Evolutionary conservation across 1,140 invertebrate species (phyloP).

Genomic region (Drosophila tropicalis): DNA sequence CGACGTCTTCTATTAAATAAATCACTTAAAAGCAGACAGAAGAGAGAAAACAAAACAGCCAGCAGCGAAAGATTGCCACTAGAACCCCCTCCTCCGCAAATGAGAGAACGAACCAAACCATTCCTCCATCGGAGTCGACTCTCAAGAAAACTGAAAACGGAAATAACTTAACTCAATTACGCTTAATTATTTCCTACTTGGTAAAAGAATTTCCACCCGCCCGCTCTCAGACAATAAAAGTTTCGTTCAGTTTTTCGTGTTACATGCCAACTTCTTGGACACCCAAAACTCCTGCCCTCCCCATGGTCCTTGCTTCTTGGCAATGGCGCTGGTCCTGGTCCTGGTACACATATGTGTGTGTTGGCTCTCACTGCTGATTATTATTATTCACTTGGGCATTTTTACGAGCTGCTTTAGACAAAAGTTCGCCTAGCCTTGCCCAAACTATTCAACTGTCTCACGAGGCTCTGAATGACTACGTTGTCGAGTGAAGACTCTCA

Average conservation of each 20-base stretch:
- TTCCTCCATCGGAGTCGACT: conserved; percentile 1
- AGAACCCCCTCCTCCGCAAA: background rate
- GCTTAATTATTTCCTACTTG: conserved; percentile 82
- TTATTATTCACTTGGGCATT: conserved; percentile 82
- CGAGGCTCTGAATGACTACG: conserved; percentile 39
- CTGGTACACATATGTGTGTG: conserved; percentile 48
- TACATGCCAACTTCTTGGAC: conserved; percentile 38
- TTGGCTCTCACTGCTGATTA: conserved; percentile 64
- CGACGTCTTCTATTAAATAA: conserved; percentile 33
- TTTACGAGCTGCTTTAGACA: conserved; percentile 81
- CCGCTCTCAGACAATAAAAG: conserved; percentile 74
- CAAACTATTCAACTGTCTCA: conserved; percentile 72
- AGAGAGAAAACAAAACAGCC: background rate
- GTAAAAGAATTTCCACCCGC: conserved; percentile 64
- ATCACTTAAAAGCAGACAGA: conserved; percentile 45
- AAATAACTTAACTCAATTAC: conserved; percentile 82
- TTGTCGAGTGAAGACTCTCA: background rate
- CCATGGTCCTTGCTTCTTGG: background rate
- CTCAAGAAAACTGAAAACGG: conserved; percentile 61
- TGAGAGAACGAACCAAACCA: background rate
- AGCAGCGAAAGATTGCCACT: conserved; percentile 3
- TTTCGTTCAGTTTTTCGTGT: conserved; percentile 73
- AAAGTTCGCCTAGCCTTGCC: conserved; percentile 64
- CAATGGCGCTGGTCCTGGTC: background rate
- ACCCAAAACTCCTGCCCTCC: background rate